phyloP scores from a whole-genome alignment of 2,888 invertebrate species.

The Clistopyga incitator region DNA sequence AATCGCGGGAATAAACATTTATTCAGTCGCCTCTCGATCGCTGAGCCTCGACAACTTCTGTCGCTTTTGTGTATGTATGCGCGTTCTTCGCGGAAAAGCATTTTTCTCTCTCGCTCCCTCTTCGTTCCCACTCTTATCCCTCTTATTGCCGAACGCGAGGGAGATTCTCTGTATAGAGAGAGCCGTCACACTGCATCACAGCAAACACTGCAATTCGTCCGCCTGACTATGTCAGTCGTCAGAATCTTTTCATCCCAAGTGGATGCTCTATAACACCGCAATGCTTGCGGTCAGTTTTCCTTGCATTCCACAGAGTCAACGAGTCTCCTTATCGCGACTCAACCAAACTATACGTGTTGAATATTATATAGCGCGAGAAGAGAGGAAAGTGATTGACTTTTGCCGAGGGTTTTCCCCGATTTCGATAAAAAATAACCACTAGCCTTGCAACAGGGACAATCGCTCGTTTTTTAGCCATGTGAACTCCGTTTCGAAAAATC shows the following conservation, averaged over 20 bases:
- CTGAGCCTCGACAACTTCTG: not conserved
- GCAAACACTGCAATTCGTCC: not conserved
- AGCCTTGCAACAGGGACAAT: too few relatives aligned
- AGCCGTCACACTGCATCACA: not conserved
- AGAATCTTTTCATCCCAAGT: slow-evolving; percentile 5
- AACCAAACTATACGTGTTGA: not conserved
- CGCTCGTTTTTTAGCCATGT: too few relatives aligned
- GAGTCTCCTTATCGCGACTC: slow-evolving; percentile 10
- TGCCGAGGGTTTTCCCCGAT: too few relatives aligned
- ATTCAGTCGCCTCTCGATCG: not conserved
- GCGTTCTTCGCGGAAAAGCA: slow-evolving; percentile 2
- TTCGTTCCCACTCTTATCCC: slow-evolving; percentile 9
- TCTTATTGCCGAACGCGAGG: slow-evolving; percentile 16
- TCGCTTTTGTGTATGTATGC: not conserved
- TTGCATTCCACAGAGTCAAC: not conserved
- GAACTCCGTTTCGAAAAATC: too few relatives aligned
- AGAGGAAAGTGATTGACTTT: not conserved
- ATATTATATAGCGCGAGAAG: not conserved
- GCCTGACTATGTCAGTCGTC: not conserved
- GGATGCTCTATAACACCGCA: slow-evolving; percentile 5
- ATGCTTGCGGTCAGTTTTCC: not conserved
- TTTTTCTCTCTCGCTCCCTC: not conserved
- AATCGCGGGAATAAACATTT: slow-evolving; percentile 1
- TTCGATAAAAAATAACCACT: too few relatives aligned
- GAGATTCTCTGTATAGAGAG: not conserved